Percentiles rank a stretch among this genome's conserved stretches.
phyloP scores from a whole-genome alignment of 2,797 vertebrate species.

The Cyprinodon diabolis region DNA sequence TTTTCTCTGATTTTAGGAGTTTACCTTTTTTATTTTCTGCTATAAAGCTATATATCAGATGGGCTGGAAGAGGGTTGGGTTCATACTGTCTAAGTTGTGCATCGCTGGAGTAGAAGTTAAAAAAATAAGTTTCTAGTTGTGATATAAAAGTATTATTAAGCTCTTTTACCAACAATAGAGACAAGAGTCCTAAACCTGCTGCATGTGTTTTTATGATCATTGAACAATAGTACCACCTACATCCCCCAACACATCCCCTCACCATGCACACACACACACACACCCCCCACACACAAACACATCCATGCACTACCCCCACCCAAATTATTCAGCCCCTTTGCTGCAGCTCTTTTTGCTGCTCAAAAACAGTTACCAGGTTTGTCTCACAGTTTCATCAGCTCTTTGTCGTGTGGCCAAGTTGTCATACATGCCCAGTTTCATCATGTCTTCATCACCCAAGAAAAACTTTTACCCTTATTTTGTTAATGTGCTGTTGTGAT shows the following conservation, averaged over 20 bases:
- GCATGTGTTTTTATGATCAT: conserved; percentile 52
- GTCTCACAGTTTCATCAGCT: conserved; percentile 79
- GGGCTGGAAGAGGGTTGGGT: too few relatives aligned
- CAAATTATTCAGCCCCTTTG: conserved; percentile 56
- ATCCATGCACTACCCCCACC: conserved; percentile 18
- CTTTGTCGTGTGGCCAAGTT: conserved; percentile 78
- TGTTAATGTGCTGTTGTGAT: conserved; percentile 61
- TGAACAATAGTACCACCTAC: conserved; percentile 51
- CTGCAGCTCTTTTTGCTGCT: conserved; percentile 62
- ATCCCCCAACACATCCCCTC: conserved; percentile 9
- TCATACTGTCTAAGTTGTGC: too few relatives aligned
- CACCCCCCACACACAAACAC: conserved; percentile 10
- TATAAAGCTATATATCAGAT: too few relatives aligned
- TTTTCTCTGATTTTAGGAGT: not conserved
- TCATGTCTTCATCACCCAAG: conserved; percentile 77
- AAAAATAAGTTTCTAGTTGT: not conserved
- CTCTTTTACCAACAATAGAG: conserved; percentile 20
- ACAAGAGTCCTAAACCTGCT: conserved; percentile 45
- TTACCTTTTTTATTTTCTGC: not conserved
- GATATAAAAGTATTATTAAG: too few relatives aligned
- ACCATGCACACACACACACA: not conserved
- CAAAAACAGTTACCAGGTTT: conserved; percentile 74
- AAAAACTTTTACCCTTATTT: conserved; percentile 62
- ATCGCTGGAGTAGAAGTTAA: too few relatives aligned
- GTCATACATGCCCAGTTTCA: conserved; percentile 78